Conservation (phyloP, 2,113 vertebrate genomes). For the Furnarius figulus region DNA sequence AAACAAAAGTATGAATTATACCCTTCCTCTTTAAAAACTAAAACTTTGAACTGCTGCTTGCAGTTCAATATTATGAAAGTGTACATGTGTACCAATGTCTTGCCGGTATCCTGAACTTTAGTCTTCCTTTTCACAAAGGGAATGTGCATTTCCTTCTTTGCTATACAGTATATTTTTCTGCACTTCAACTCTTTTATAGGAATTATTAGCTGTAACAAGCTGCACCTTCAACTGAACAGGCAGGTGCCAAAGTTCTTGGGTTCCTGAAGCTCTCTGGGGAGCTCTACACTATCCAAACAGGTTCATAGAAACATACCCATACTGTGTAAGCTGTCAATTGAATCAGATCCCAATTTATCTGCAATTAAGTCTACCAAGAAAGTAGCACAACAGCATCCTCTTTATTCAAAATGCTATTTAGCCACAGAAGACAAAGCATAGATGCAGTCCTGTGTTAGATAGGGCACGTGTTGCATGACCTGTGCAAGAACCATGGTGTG, state of each 20-base stretch:
- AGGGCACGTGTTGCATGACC: fast-evolving
- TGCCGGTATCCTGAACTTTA: neutral
- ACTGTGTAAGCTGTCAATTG: neutral
- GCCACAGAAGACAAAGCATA: neutral
- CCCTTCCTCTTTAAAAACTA: neutral
- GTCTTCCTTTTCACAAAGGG: neutral
- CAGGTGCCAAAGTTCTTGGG: neutral
- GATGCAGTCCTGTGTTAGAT: neutral
- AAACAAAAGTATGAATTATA: neutral
- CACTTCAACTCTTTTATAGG: neutral
- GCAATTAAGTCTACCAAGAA: neutral
- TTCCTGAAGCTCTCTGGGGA: neutral
- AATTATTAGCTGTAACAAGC: neutral
- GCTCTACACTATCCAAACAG: neutral
- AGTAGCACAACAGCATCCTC: neutral
- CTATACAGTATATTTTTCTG: neutral
- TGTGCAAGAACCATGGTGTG: fast-evolving
- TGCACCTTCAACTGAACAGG: neutral
- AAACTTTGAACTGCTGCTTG: neutral
- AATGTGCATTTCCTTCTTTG: neutral
- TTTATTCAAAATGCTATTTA: neutral
- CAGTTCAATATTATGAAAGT: neutral
- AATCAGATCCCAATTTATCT: neutral
- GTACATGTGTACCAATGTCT: fast-evolving
- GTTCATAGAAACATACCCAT: neutral